Evolutionary conservation across 1,140 invertebrate genomes (phyloP).

Genomic region (Nilaparvata lugens): DNA sequence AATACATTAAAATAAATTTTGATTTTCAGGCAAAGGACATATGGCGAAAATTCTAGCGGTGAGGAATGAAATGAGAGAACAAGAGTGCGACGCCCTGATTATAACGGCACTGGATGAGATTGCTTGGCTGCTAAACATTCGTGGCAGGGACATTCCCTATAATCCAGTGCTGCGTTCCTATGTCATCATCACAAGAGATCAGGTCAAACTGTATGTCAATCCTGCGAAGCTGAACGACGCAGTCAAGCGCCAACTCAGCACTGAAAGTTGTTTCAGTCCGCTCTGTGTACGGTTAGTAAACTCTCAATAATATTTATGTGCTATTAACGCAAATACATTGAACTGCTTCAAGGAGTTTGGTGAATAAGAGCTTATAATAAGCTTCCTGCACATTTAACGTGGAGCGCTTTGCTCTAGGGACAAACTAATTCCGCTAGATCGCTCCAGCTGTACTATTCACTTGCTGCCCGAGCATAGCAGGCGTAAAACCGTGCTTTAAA

Average conservation of each 20-base stretch:
- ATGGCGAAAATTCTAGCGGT: slow-evolving; percentile 60
- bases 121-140: slow-evolving; percentile 91
- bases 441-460: no score
- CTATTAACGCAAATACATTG: no score
- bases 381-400: no score
- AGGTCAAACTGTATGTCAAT: slow-evolving; percentile 53
- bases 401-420: no score
- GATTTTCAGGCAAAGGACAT: slow-evolving; percentile 51
- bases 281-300: slow-evolving; percentile 53
- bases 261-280: slow-evolving; percentile 48
- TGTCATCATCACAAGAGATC: slow-evolving; percentile 53
- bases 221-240: slow-evolving; percentile 44
- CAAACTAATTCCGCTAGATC: no score
- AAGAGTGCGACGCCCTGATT: slow-evolving; percentile 65
- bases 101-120: slow-evolving; percentile 86
- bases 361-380: no score
- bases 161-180: slow-evolving; percentile 79
- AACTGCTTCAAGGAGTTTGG: no score
- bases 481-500: no score
- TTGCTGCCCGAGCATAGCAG: no score
- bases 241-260: slow-evolving; percentile 44
- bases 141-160: slow-evolving; percentile 80
- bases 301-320: no score
- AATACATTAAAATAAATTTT: no score
- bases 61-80: slow-evolving; percentile 50